phyloP scores from a whole-genome alignment of 2,113 vertebrate genomes.

The Neogale vison region DNA sequence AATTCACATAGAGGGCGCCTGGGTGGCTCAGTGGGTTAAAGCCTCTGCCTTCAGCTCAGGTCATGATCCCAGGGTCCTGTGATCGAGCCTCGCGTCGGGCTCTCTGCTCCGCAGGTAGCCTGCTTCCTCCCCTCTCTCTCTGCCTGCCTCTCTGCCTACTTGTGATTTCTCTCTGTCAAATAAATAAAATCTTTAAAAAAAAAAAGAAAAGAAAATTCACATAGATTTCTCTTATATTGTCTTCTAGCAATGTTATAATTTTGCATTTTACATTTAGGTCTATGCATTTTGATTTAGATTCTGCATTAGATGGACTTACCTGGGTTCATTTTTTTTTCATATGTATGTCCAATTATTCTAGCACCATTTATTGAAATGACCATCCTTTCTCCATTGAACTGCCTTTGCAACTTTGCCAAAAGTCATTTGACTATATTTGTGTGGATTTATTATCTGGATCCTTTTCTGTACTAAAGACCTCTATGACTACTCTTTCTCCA shows the following conservation, averaged over 20 bases:
- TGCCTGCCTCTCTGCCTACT: too few relatives aligned
- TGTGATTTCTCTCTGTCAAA: too few relatives aligned
- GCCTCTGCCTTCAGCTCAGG: too few relatives aligned
- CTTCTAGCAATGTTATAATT: neutral
- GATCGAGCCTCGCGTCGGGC: too few relatives aligned
- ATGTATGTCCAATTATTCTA: neutral
- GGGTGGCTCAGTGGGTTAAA: too few relatives aligned
- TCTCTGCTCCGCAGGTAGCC: too few relatives aligned
- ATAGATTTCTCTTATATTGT: neutral
- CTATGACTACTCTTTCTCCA: neutral
- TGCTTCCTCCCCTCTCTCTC: too few relatives aligned
- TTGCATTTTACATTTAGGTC: neutral
- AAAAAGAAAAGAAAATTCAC: too few relatives aligned
- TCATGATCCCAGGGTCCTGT: too few relatives aligned
- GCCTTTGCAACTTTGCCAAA: neutral
- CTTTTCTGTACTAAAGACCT: neutral
- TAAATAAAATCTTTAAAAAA: too few relatives aligned
- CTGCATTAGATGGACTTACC: neutral
- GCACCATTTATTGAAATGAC: neutral
- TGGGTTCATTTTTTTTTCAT: neutral
- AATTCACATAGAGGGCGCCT: neutral
- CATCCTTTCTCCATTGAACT: neutral
- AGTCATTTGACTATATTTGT: neutral
- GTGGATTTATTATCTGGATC: neutral
- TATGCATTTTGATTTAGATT: neutral